These are phyloP conservation scores for Achlya flavicornis DNA, from an alignment of 2,888 invertebrate species.

Conservation along the genomic window DNA sequence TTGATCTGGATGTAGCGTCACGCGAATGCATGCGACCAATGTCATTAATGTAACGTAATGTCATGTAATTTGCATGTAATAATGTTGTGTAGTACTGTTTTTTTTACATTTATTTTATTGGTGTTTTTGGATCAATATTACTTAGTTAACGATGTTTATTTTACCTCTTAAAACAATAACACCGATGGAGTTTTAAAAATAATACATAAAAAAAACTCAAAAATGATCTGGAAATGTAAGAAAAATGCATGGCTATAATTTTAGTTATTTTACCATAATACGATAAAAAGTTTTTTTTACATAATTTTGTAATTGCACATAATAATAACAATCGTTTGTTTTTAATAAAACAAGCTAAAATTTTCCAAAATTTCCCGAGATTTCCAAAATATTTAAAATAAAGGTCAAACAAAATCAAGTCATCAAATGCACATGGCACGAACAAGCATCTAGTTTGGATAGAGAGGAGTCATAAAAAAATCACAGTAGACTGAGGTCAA, in stretches of 20 bases:
- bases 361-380: too few species aligned
- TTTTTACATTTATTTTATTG: not conserved
- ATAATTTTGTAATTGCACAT: too few species aligned
- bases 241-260: too few species aligned
- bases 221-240: too few species aligned
- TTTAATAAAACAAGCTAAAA: too few species aligned
- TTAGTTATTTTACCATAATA: too few species aligned
- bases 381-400: not conserved
- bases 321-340: too few species aligned
- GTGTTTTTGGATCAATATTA: not conserved
- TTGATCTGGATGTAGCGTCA: constrained; percentile 47
- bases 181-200: too few species aligned
- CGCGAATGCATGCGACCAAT: constrained; percentile 49
- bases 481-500: constrained; percentile 58
- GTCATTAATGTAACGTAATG: constrained; percentile 42
- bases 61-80: constrained; percentile 2
- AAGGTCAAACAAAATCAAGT: not conserved
- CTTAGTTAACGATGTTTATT: not conserved
- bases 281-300: too few species aligned
- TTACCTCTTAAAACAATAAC: not conserved
- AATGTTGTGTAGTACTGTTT: not conserved
- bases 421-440: not conserved
- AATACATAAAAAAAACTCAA: too few species aligned
- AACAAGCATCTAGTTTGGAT: constrained; percentile 33
- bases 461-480: constrained; percentile 58